phyloP scores from a whole-genome alignment of 2,113 vertebrate species.

The Plestiodon gilberti region DNA sequence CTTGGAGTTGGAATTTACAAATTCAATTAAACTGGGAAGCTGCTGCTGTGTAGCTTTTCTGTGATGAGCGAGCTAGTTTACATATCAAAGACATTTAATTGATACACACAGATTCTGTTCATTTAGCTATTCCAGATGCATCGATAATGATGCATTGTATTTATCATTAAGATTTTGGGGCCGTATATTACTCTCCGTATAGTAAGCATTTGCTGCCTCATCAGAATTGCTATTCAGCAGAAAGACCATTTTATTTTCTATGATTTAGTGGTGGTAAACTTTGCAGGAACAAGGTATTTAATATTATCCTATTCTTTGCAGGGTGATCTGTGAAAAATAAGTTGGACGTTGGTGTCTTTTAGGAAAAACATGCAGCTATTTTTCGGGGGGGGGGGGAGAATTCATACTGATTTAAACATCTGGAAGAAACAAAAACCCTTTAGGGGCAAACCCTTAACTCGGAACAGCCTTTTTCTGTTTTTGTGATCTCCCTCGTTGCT shows the following conservation, averaged over 20 bases:
- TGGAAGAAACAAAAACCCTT: conserved; percentile 57
- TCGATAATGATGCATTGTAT: neutral
- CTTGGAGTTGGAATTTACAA: neutral
- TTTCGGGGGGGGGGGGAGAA: neutral
- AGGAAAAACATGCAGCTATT: conserved; percentile 27
- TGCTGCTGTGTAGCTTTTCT: neutral
- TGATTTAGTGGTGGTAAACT: neutral
- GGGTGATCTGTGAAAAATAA: conserved; percentile 36
- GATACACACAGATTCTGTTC: neutral
- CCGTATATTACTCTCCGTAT: accelerated
- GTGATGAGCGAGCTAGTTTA: neutral
- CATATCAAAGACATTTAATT: conserved; percentile 11
- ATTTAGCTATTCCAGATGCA: neutral
- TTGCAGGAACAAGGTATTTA: conserved; percentile 6
- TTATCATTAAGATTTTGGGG: neutral
- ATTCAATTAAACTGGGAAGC: neutral
- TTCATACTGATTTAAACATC: conserved; percentile 48
- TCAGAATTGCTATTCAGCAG: neutral
- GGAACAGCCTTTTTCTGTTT: conserved; percentile 53
- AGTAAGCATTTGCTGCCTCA: conserved; percentile 14
- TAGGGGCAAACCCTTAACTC: conserved; percentile 40
- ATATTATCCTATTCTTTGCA: conserved; percentile 17
- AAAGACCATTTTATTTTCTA: conserved; percentile 13
- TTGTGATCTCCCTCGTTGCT: conserved; percentile 44
- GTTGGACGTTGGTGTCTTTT: conserved; percentile 13